A percentile compares a stretch with the other conserved stretches of the same genome.
Evolutionary conservation across 2,888 invertebrate genomes (phyloP).

Genomic region (Doris montereyensis): DNA sequence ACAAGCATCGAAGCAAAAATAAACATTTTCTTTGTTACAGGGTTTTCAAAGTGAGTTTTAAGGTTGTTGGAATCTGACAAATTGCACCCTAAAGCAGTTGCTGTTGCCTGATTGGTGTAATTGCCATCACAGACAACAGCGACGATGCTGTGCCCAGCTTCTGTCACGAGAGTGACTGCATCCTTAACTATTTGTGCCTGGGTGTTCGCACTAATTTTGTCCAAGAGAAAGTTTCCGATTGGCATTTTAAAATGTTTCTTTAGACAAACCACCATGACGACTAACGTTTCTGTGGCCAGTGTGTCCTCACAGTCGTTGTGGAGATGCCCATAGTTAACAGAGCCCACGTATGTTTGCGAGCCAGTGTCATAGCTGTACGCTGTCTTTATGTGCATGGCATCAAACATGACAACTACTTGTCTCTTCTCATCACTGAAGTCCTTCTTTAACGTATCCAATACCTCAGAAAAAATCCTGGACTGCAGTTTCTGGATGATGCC

Average conservation of each 20-base stretch:
- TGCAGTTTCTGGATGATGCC: conserved; percentile 21
- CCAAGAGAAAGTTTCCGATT: neutral
- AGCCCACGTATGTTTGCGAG: too few relatives aligned
- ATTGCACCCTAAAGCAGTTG: conserved; percentile 6
- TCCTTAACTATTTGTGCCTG: conserved; percentile 23
- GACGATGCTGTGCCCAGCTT: neutral
- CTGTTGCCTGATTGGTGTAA: conserved; percentile 22
- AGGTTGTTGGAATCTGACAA: too few relatives aligned
- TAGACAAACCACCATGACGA: conserved; percentile 15
- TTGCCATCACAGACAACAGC: conserved; percentile 26
- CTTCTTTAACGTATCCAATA: too few relatives aligned
- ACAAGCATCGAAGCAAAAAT: conserved; percentile 33
- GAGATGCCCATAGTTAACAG: too few relatives aligned
- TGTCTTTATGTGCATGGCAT: neutral
- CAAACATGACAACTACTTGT: conserved; percentile 23
- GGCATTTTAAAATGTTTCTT: conserved; percentile 6
- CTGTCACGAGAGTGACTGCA: neutral
- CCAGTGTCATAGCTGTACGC: conserved; percentile 18
- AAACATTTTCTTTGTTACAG: too few relatives aligned
- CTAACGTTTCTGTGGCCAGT: neutral
- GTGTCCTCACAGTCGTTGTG: neutral
- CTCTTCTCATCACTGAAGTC: neutral
- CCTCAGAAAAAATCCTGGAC: too few relatives aligned
- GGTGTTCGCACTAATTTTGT: neutral
- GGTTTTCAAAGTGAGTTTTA: too few relatives aligned